Evolutionary conservation across 2,797 vertebrate genomes (phyloP), one percentile per base, ranked within the genome.

Genomic region (Phrynocephalus vlangalii): DNA sequence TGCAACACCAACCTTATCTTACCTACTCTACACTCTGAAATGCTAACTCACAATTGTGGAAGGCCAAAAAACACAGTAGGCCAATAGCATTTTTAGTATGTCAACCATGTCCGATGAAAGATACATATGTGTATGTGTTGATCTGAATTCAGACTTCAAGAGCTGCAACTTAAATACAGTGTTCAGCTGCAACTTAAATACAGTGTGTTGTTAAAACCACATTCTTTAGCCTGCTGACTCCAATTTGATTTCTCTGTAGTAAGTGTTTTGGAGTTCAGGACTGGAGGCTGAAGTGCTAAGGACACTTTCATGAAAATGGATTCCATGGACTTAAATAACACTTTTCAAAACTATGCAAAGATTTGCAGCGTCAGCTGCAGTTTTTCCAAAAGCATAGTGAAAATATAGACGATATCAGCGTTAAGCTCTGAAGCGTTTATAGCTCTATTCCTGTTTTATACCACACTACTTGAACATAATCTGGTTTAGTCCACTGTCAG

Each of bases 141-240:
- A 22, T 33, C 50, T 78, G 60, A 78, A 68, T 85, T 76, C 75
- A 78, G 22, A 67, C 68, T 85, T 78, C 38, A 78, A 52, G 56
- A 77, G 5, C n/a, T 78, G 66, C 11, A 50, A 26, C 3, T 67
- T 44, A 52, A n/a, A 50, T 68, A 68, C 15, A 4, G 38, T 44
- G 3, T 44, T 44, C 66, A 50, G 5, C n/a, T 78, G 66, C 11
- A 50, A 26, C 3, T 67, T 44, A 52, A n/a, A 50, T 68, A 68
- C 15, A 4, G 78, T 67, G 30, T 18, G 26, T 30, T 56, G 66
- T 77, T 63, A 84, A 76, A 18, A 20, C n/a, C 78, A 33, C 28
- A 22, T 22, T 56, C 30, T 75, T 60, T 56, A 75, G 33, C 33
- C 26, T 84, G 15, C 56, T 66, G 26, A 76, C 38, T 77, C n/a